Evolutionary conservation across 2,113 vertebrate genomes (phyloP), one percentile per base, ranked within the genome.

Genomic region (Lucifuga dentata): DNA sequence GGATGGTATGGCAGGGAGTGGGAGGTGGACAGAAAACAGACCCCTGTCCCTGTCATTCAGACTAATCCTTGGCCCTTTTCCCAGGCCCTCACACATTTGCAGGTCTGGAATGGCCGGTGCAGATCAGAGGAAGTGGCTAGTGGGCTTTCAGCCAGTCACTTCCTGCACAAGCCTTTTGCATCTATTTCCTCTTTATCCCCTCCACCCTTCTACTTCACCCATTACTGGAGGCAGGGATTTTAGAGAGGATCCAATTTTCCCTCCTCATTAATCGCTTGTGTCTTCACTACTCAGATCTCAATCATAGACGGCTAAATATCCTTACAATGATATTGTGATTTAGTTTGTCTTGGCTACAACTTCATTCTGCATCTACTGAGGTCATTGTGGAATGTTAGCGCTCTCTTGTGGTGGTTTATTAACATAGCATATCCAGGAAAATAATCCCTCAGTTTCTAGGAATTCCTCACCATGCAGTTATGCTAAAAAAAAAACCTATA

Each of bases 41-140:
- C 75, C 64, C 33, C 85, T 80, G 87, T 81, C 75, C 75, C 72
- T 68, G 85, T 89, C 88, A 88, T 79, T 90, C 88, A 89, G 67
- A 58, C 51, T 90, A 89, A 90, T 83, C 86, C 80, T 51, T 83
- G 74, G 87, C 79, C 13, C 52, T 68, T 69, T 75, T 80, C 75
- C 79, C 57, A 5, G 61, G 72, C 70, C 71, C 68, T 79, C 73
- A 70, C 57, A 83, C 83, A 87, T 81, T 85, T 80, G 55, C 58
- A 61, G 72, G 69, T 81, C 68, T 70, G 74, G 36, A 80, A 69
- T 61, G 61, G 62, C 65, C 67, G 62, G 56, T 52, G 29, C 24
- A 58, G 82, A 80, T 87, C 75, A 88, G 19, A 81, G 72, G 76
- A 85, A 86, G 81, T 79, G 66, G 71, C 59, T 69, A 1, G 55